Base-by-base conservation (phyloP, 92 coral and sea anemone genomes). In the Pocillopora meandrina region DNA sequence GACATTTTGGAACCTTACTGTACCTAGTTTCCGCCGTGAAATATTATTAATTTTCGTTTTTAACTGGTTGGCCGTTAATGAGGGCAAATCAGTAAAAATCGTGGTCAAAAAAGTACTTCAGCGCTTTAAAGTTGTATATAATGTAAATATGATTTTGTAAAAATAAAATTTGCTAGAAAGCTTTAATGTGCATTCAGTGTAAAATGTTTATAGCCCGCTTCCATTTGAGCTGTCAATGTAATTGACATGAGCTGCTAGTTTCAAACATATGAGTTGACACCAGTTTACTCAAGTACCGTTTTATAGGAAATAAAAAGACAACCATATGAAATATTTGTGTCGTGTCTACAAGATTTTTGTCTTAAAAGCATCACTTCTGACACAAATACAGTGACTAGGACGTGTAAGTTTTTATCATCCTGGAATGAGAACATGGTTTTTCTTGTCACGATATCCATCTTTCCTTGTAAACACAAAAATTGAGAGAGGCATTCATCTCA, bases 81-180 rank as follows among this genome's bases (percentile, higher is more conserved):
- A 17, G 74, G 76, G 74, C 80, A 83, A 36, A 73, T 83, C 74
- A 74, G 49, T 47, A 72, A 74, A 74, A 83, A 82, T 82, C 36
- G 61, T 55, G 73, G 72, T 73, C 86, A 72, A 21, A 74, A 26
- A 82, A 71, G 77, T 62, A 83, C 86, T 61, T 65, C 26, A n/a
- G 71, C 78, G 65, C 80, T 55, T 73, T 79, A 71, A 70, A n/a
- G 69, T 60, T 90, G 90, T 86, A 90, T 78, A 90, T 88, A 65
- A 21, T 93, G 96, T 93, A 93, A 88, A 93, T 90, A 93, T 3
- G 52, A 42, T 85, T 93, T 93, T 93, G 82, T 93, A 93, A 81
- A 74, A 79, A 42, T 3, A 42, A 75, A 79, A 56, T 70, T 86
- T 90, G 74, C 65, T 18, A 76, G 84, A 62, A 75, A 85, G 85